Conservation (phyloP, 2,888 invertebrate genomes). For the Patella depressa region DNA sequence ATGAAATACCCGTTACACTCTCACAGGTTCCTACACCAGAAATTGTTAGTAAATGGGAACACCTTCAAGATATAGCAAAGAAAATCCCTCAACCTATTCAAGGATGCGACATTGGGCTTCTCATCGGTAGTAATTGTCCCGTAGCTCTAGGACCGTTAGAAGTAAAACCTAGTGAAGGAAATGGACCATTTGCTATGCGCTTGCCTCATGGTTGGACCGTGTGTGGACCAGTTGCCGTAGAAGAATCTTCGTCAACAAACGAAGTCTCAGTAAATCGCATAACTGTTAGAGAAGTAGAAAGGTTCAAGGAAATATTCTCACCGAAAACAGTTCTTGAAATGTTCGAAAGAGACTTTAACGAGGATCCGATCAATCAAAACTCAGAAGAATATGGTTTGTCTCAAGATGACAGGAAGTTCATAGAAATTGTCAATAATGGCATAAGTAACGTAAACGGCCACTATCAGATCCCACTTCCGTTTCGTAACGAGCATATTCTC, state of each 20-base stretch:
- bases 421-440: too few relatives aligned
- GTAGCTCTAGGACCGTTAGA: not conserved
- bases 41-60: not conserved
- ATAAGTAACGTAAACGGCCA: too few relatives aligned
- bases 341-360: too few relatives aligned
- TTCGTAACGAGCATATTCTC: too few relatives aligned
- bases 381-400: too few relatives aligned
- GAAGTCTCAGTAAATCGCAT: too few relatives aligned
- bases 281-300: too few relatives aligned
- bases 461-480: too few relatives aligned
- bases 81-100: not conserved
- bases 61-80: not conserved
- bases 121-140: not conserved
- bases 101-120: not conserved
- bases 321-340: too few relatives aligned
- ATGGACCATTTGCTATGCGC: slow-evolving; percentile 2
- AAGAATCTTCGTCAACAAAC: too few relatives aligned
- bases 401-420: too few relatives aligned
- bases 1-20: not conserved
- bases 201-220: not conserved
- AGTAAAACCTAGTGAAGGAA: slow-evolving; percentile 2
- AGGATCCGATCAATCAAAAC: too few relatives aligned
- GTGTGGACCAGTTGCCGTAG: not conserved
- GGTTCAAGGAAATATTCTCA: not conserved
- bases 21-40: slow-evolving; percentile 9